Conservation (phyloP, 2,797 vertebrate species). For the Iguana delicatissima region DNA sequence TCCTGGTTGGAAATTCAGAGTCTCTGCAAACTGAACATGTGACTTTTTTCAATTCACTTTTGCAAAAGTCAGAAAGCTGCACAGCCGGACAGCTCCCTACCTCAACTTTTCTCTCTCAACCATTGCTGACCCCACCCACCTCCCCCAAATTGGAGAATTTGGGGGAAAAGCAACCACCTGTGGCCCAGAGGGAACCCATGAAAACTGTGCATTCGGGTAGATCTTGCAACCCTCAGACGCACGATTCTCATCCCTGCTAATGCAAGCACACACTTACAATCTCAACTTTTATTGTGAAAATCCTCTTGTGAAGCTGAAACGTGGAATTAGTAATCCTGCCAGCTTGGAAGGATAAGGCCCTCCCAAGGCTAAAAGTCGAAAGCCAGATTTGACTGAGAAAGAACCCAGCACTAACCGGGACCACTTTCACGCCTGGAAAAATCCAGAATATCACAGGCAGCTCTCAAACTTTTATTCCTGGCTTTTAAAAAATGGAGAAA, state of each 20-base stretch:
- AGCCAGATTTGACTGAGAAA: neutral
- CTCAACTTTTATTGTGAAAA: no score
- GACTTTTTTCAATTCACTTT: no score
- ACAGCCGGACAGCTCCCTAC: no score
- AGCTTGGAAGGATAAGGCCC: neutral
- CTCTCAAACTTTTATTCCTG: slow-evolving; percentile 53
- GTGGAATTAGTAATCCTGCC: no score
- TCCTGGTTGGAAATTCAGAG: no score
- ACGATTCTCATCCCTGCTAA: no score
- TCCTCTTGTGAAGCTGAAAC: neutral
- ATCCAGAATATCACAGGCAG: slow-evolving; percentile 27
- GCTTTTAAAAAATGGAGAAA: slow-evolving; percentile 48
- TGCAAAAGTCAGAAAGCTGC: no score
- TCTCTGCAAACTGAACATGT: no score
- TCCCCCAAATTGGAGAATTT: neutral
- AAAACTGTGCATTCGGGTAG: neutral
- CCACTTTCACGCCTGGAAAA: neutral
- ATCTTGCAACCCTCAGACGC: neutral
- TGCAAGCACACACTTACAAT: no score
- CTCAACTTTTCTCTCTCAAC: no score
- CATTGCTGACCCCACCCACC: no score
- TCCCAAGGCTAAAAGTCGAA: neutral
- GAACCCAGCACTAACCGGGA: neutral
- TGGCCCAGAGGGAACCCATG: neutral
- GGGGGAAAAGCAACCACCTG: neutral